phyloP scores from a whole-genome alignment of 37 sponge, comb jelly and placozoan genomes.

The Axinella damicornis region DNA sequence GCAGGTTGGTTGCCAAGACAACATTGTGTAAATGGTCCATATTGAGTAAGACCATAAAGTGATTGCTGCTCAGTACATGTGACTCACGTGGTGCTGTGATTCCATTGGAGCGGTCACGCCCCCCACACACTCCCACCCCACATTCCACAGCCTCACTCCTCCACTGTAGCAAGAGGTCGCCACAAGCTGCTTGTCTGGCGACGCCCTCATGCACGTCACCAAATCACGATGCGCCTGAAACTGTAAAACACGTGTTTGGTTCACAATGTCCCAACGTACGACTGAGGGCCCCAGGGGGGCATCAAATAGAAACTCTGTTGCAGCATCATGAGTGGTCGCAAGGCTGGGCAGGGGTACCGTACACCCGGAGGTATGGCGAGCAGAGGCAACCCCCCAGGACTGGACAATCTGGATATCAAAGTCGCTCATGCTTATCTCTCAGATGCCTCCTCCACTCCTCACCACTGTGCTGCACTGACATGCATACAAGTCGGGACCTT shows the following conservation, averaged over 20 bases:
- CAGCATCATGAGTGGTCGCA: too few species aligned
- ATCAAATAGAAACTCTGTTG: slow-evolving; percentile 42
- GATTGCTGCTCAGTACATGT: too few species aligned
- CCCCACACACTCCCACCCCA: slow-evolving; percentile 26
- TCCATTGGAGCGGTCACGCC: slow-evolving; percentile 26
- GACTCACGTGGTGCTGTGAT: slow-evolving; percentile 65
- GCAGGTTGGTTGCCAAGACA: too few species aligned
- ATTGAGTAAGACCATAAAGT: neutral
- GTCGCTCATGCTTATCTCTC: too few species aligned
- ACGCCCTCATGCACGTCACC: slow-evolving; percentile 44
- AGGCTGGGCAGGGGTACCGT: slow-evolving; percentile 8
- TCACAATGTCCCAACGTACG: slow-evolving; percentile 50
- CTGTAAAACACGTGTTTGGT: slow-evolving; percentile 2
- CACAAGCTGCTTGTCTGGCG: slow-evolving; percentile 43
- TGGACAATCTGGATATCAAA: slow-evolving; percentile 18
- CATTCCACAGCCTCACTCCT: slow-evolving; percentile 65
- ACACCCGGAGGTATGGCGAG: slow-evolving; percentile 64
- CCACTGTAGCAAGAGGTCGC: slow-evolving; percentile 65
- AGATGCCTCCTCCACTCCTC: too few species aligned
- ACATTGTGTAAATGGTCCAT: too few species aligned
- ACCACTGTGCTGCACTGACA: too few species aligned
- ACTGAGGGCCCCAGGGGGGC: slow-evolving; percentile 52
- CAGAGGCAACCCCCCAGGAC: slow-evolving; percentile 80
- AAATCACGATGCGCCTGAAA: slow-evolving; percentile 73
- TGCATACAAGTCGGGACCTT: too few species aligned